Evolutionary conservation across 2,888 invertebrate species (phyloP).

Genomic region (Thereva unica): DNA sequence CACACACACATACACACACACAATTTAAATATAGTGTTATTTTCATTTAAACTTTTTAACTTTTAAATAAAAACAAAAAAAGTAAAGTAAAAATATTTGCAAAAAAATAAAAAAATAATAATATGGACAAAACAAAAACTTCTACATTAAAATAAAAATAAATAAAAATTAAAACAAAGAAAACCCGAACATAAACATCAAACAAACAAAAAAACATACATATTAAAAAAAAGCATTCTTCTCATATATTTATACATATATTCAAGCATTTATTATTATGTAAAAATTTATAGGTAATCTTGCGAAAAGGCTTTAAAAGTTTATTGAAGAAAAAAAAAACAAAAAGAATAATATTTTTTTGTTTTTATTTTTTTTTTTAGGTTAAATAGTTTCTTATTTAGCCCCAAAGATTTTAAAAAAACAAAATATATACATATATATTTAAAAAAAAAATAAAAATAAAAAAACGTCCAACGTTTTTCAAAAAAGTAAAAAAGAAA

Average conservation of each 20-base stretch:
- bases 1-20: neutral
- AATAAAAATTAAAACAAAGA: neutral
- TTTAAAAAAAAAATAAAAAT: neutral
- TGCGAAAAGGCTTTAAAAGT: constrained; percentile 19
- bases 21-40: no score
- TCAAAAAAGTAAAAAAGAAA: constrained; percentile 13
- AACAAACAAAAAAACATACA: constrained; percentile 15
- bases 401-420: no score
- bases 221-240: constrained; percentile 28
- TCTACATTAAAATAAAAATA: constrained; percentile 10
- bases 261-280: constrained; percentile 28
- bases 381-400: neutral
- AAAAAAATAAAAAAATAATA: no score
- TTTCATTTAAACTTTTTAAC: constrained; percentile 9
- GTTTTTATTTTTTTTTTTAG: constrained; percentile 14
- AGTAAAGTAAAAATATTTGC: neutral
- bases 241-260: constrained; percentile 29
- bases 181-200: constrained; percentile 12
- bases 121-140: neutral
- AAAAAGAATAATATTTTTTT: constrained; percentile 11
- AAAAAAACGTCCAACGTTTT: constrained; percentile 20
- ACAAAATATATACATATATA: no score
- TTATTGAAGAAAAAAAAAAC: neutral
- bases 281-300: constrained; percentile 16
- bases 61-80: constrained; percentile 15